Conservation (phyloP, 2,888 invertebrate species). For the Amitus sp. region DNA sequence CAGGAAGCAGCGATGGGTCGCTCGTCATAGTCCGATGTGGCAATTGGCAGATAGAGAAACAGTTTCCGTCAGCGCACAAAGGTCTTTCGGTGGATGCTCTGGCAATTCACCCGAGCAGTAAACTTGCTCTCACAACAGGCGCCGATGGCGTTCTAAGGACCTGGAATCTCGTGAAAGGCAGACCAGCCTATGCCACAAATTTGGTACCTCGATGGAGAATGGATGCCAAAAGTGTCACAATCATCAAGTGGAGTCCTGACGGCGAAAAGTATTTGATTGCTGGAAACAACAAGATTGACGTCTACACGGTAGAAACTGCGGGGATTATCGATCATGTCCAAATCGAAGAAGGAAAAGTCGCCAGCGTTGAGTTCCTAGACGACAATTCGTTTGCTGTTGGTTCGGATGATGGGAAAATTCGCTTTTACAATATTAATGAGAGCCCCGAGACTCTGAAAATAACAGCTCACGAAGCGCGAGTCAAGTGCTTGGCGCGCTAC, state of each 20-base stretch:
- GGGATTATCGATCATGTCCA: constrained; percentile 75
- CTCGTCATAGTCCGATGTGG: constrained; percentile 84
- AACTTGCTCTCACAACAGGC: constrained; percentile 87
- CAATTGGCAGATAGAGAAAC: constrained; percentile 87
- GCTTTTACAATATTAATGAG: constrained; percentile 70
- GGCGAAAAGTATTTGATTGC: constrained; percentile 82
- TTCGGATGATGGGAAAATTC: constrained; percentile 78
- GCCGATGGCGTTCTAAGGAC: constrained; percentile 85
- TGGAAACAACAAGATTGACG: constrained; percentile 77
- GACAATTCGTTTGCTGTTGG: constrained; percentile 76
- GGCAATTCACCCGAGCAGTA: constrained; percentile 89
- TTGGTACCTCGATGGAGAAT: constrained; percentile 68
- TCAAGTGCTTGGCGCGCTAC: constrained; percentile 73
- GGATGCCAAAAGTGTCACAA: constrained; percentile 55
- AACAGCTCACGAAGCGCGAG: constrained; percentile 73
- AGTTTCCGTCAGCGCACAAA: constrained; percentile 86
- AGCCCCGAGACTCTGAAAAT: constrained; percentile 59
- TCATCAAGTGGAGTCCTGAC: constrained; percentile 76
- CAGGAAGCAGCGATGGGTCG: constrained; percentile 86
- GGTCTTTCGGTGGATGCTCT: constrained; percentile 79
- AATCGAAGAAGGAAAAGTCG: constrained; percentile 74
- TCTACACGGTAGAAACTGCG: constrained; percentile 84
- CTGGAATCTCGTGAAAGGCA: constrained; percentile 94
- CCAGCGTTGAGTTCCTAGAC: constrained; percentile 76
- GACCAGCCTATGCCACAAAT: constrained; percentile 90